Evolutionary conservation across 2,113 vertebrate genomes (phyloP).

Genomic region (Nyctereutes procyonoides): DNA sequence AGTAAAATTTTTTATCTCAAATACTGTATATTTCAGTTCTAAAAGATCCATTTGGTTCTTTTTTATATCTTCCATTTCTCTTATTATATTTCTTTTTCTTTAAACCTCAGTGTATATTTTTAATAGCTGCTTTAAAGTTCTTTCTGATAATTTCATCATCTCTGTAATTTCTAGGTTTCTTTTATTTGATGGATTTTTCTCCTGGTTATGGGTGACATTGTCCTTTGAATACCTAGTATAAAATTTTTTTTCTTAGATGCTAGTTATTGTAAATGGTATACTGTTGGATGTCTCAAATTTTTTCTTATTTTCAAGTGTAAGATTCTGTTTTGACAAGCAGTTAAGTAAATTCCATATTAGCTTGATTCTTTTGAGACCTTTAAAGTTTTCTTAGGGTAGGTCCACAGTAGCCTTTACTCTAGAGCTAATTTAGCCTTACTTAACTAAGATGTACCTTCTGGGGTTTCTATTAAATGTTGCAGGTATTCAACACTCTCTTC

Average conservation of each 20-base stretch:
- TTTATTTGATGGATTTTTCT: neutral
- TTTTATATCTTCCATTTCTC: conserved; percentile 1
- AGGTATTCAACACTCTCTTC: neutral
- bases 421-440: neutral
- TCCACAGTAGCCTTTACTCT: neutral
- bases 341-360: neutral
- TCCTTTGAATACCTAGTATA: neutral
- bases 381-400: neutral
- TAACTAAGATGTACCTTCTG: neutral
- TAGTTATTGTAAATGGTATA: neutral
- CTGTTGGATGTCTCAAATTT: neutral
- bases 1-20: conserved; percentile 10
- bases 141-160: neutral
- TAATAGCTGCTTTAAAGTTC: neutral
- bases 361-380: neutral
- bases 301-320: neutral
- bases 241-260: neutral
- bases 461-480: neutral
- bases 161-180: neutral
- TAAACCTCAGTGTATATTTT: neutral
- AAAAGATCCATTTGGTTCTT: neutral
- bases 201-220: neutral
- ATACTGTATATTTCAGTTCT: conserved; percentile 8
- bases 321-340: neutral
- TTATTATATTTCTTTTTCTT: neutral